Base-by-base conservation (phyloP, 2,797 vertebrate genomes). In the Onychomys arenicola region DNA sequence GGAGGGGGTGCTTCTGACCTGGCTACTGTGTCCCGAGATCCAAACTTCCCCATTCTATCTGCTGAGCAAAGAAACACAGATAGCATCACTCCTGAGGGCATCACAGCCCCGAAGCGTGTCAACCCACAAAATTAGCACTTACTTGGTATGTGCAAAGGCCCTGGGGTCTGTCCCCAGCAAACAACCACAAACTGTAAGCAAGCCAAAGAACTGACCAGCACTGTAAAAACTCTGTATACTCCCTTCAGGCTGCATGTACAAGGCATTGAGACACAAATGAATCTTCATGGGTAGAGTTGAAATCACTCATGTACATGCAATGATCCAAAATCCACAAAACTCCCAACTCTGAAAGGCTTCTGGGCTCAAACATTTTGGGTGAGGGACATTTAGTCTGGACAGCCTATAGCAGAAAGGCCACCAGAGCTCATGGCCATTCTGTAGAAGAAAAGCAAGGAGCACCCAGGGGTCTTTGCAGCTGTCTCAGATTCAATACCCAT, bases 361-460 rank as follows among this genome's bases (percentile, higher is more conserved):
- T 19, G 1, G 14, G 29, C 10, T 87, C 23, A 14, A 71, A 78
- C 14, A 40, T 21, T 40, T 21, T 21, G 5, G 29, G 19, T 55
- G 17, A 67, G 21, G 10, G 37, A 67, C 9, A 57, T 14, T 63
- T 43, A 43, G 16, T 46, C 5, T 4, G 7, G 29, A 59, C 1
- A 7, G 6, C 0, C 17, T 8, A 3, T 0, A 52, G 19, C 0
- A 1, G 27, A 86, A 71, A 40, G n/a, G 14, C 34, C 29, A n/a
- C 34, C 23, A 69, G 6, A 37, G 29, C 13, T 89, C 69, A 13
- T 0, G 14, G 40, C 5, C 8, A 4, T 55, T 46, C 86, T 19
- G 6, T 10, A 65, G 0, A 1, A 69, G 27, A 23, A 12, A 21
- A 59, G 57, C 40, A 7, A 67, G 17, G 57, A 40, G 6, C 0